These are phyloP conservation scores for Himalopsyche phryganea DNA, from an alignment of 1,140 invertebrate genomes.

Conservation along the genomic window DNA sequence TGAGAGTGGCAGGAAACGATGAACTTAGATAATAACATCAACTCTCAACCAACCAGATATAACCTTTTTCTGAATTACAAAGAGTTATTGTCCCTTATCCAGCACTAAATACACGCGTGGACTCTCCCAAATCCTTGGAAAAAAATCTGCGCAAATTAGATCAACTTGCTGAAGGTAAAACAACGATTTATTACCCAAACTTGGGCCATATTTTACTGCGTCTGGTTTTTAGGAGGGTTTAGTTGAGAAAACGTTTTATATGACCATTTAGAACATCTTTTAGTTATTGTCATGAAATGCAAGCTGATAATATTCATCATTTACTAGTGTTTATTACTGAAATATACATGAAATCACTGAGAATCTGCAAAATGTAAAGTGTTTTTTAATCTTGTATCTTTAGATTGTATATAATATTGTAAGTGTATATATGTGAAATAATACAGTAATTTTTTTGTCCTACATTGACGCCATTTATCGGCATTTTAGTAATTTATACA, in stretches of 20 bases:
- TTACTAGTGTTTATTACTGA: too few species aligned
- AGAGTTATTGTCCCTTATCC: conserved; percentile 26
- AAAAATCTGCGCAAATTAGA: conserved; percentile 34
- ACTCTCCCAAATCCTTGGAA: conserved; percentile 12
- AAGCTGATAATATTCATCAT: too few species aligned
- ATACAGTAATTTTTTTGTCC: too few species aligned
- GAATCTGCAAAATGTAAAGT: too few species aligned
- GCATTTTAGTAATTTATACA: too few species aligned
- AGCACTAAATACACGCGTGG: conserved; percentile 11
- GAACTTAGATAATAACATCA: conserved; percentile 31
- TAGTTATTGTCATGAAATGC: not conserved
- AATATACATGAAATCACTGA: too few species aligned
- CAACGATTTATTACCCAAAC: conserved; percentile 26
- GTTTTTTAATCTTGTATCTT: too few species aligned
- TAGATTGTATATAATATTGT: too few species aligned
- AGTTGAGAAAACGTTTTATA: too few species aligned
- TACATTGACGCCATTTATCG: too few species aligned
- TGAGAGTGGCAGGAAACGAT: conserved; percentile 20
- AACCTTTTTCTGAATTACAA: conserved; percentile 31
- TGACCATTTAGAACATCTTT: not conserved
- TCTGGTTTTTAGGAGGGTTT: conserved; percentile 1
- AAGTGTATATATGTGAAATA: too few species aligned
- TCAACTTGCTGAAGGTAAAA: conserved; percentile 16
- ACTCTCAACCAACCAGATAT: conserved; percentile 23
- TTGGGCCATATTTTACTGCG: not conserved